Percentiles rank a stretch among this genome's conserved stretches.
phyloP scores from a whole-genome alignment of 2,888 invertebrate species.

The Ischnura elegans region DNA sequence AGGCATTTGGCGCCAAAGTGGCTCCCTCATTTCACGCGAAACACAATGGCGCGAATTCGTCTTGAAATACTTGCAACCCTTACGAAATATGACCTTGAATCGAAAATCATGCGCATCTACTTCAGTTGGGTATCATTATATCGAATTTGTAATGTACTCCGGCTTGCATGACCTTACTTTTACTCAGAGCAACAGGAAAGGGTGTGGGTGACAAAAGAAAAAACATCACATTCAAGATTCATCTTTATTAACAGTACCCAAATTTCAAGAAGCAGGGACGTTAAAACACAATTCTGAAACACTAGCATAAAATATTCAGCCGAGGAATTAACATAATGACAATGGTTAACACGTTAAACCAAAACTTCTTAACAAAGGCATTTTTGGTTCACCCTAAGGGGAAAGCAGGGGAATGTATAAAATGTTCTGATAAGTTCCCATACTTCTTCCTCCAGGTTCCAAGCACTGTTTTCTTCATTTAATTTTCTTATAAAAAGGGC shows the following conservation, averaged over 20 bases:
- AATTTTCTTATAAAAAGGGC: conserved; percentile 61
- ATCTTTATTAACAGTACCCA: conserved; percentile 71
- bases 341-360: conserved; percentile 39
- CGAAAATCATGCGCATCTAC: too few species aligned
- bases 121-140: too few species aligned
- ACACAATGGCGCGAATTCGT: conserved; percentile 41
- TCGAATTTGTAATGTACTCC: background rate
- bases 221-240: conserved; percentile 1
- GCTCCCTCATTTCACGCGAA: conserved; percentile 13
- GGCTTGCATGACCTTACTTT: background rate
- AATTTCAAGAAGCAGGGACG: conserved; percentile 69
- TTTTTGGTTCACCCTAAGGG: conserved; percentile 19
- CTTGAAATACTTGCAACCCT: background rate
- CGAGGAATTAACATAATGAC: conserved; percentile 39
- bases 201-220: background rate
- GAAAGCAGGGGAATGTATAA: conserved; percentile 61
- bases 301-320: conserved; percentile 62
- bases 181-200: background rate
- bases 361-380: conserved; percentile 54
- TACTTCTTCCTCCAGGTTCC: conserved; percentile 47
- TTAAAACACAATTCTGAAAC: conserved; percentile 57
- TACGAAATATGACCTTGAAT: too few species aligned
- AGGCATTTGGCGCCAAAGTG: conserved; percentile 61
- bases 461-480: conserved; percentile 63
- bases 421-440: conserved; percentile 50